phyloP scores from a whole-genome alignment of 2,113 vertebrate genomes.

The Cettia cetti region DNA sequence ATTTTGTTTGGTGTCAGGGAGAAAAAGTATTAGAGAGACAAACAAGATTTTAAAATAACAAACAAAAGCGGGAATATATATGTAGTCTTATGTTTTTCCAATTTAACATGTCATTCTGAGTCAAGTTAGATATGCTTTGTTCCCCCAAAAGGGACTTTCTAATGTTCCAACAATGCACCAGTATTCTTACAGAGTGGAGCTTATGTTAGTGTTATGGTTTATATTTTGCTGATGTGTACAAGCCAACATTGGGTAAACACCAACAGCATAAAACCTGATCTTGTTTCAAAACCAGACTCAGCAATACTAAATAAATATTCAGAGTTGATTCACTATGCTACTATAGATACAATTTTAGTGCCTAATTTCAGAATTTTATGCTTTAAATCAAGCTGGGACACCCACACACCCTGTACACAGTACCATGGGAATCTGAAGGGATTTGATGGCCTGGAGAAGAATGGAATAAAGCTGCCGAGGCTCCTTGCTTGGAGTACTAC shows the following conservation, averaged over 20 bases:
- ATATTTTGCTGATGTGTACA: not conserved
- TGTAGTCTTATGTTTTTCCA: conserved; percentile 13
- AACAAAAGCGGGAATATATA: not conserved
- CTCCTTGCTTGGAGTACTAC: not conserved
- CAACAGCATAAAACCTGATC: not conserved
- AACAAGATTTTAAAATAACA: conserved; percentile 22
- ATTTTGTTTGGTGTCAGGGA: not conserved
- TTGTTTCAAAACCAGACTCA: not conserved
- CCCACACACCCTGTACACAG: not conserved
- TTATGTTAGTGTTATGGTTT: not conserved
- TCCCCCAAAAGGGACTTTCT: not conserved
- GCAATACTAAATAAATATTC: not conserved
- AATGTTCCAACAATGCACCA: not conserved
- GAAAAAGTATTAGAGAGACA: not conserved
- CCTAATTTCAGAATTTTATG: not conserved
- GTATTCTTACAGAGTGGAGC: not conserved
- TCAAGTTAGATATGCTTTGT: not conserved
- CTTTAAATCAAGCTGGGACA: not conserved
- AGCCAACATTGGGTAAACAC: not conserved
- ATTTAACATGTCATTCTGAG: not conserved
- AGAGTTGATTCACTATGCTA: not conserved
- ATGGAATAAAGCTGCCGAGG: not conserved
- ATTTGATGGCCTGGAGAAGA: not conserved
- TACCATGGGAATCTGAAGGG: not conserved
- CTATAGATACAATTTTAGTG: not conserved